Evolutionary conservation across 2,113 vertebrate species (phyloP).

Genomic region (Gobio gobio): DNA sequence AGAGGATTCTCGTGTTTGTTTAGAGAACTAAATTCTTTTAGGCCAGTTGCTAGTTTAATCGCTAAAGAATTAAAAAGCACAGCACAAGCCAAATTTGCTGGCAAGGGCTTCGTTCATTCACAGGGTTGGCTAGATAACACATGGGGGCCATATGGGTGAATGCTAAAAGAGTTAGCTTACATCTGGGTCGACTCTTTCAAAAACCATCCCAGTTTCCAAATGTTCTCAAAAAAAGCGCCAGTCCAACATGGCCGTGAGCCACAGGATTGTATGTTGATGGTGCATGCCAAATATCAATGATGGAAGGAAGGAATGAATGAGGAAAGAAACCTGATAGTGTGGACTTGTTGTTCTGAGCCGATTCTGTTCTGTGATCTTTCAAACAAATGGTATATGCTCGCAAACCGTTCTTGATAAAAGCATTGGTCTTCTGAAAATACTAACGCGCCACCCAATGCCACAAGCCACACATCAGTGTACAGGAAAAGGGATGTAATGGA

Average conservation of each 20-base stretch:
- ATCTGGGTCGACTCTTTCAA: slow-evolving; percentile 51
- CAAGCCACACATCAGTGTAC: slow-evolving; percentile 5
- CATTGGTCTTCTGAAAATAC: background rate
- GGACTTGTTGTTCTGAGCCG: slow-evolving; percentile 6
- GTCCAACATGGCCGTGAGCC: slow-evolving; percentile 11
- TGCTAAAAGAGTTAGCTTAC: slow-evolving; percentile 32
- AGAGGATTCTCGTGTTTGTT: slow-evolving; percentile 28
- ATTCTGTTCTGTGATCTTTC: slow-evolving; percentile 18
- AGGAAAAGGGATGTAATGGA: slow-evolving; percentile 24
- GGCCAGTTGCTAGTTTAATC: slow-evolving; percentile 32
- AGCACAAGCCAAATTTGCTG: slow-evolving; percentile 35
- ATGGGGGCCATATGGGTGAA: slow-evolving; percentile 70
- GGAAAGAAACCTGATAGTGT: slow-evolving; percentile 26
- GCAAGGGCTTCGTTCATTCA: slow-evolving; percentile 40
- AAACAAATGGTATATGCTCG: slow-evolving; percentile 2
- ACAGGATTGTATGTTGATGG: background rate
- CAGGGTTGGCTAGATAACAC: slow-evolving; percentile 60
- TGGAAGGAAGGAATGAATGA: slow-evolving; percentile 37
- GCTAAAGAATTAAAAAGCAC: slow-evolving; percentile 22
- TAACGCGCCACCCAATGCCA: background rate
- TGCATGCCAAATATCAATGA: slow-evolving; percentile 29
- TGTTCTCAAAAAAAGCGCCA: slow-evolving; percentile 7
- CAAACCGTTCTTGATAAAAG: slow-evolving; percentile 15
- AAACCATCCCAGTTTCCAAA: slow-evolving; percentile 19
- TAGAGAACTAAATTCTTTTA: background rate